Conservation (phyloP, 2,113 vertebrate genomes). For the Electrona antarctica region DNA sequence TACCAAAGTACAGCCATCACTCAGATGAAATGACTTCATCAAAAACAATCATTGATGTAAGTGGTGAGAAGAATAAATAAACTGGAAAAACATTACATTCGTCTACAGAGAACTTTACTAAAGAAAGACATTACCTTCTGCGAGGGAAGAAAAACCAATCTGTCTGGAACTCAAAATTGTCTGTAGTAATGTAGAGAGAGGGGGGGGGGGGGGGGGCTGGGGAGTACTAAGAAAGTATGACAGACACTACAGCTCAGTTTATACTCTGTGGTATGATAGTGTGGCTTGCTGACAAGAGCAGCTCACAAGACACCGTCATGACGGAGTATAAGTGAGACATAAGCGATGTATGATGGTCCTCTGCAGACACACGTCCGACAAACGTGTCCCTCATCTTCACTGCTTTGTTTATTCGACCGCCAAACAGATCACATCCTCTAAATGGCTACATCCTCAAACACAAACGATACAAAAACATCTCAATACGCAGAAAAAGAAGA, state of each 20-base stretch:
- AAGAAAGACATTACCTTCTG: constrained; percentile 8
- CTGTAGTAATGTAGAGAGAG: constrained; percentile 7
- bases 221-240: too few relatives aligned
- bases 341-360: constrained; percentile 41
- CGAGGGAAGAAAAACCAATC: constrained; percentile 6
- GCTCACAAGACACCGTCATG: too few relatives aligned
- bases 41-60: constrained; percentile 57
- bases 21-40: constrained; percentile 47
- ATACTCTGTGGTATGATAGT: too few relatives aligned
- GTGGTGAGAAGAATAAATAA: constrained; percentile 36
- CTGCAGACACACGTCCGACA: constrained; percentile 35
- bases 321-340: not conserved
- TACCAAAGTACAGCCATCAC: constrained; percentile 38
- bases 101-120: constrained; percentile 51
- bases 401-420: constrained; percentile 12
- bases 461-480: not conserved
- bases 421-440: constrained; percentile 27
- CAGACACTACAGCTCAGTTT: too few relatives aligned
- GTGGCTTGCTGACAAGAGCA: too few relatives aligned
- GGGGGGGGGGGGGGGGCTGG: not conserved
- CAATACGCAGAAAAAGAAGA: not conserved
- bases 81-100: constrained; percentile 58
- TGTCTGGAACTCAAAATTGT: not conserved
- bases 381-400: constrained; percentile 24
- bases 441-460: constrained; percentile 46